Base-by-base conservation (phyloP, 2,888 invertebrate genomes). In the Eudemis profundana region DNA sequence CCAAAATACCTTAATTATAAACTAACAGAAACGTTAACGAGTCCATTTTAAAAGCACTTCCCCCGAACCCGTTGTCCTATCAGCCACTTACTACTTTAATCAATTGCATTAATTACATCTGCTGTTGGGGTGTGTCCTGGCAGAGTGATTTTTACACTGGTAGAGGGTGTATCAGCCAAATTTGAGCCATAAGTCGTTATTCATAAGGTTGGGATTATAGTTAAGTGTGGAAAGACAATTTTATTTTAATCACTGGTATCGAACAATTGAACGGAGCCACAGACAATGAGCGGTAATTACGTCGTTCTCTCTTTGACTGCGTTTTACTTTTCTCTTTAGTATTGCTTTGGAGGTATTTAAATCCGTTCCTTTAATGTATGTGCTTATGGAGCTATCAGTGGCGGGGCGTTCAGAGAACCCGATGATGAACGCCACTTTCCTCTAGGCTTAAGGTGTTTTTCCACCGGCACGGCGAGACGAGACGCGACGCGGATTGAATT, bases 231-330 rank as follows among this genome's bases (percentile, higher is more conserved):
- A 75, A 77, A 72, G 77, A 81, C 75, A 77, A 81, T 78, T 84
- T 83, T 78, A 78, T 81, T 85, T 83, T 84, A 81, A 82, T 82
- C 79, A 75, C 74, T 78, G 74, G 78, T 81, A 83, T 83, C 78
- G 81, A 78, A 79, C 77, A 81, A 84, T 83, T 79, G 81, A 75
- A 71, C 73, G 72, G 76, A 64, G 74, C 78, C 81, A 69, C 82
- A 77, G 79, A 84, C 82, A 84, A 83, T 83, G 79, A 84, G 77
- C 70, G 76, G 77, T 83, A 86, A 86, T 86, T 84, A 81, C 82
- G 72, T 76, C 74, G 74, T 78, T 76, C 74, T 78, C 78, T 77
- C 72, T 74, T 79, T 78, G 74, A 77, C 70, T 68, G 70, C 69
- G 70, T 71, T 73, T 72, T 73, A 68, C 76, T 74, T 70, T 73